A percentile compares a stretch with the other conserved stretches of the same genome.
phyloP scores from a whole-genome alignment of 1,140 invertebrate species.

The Drosophila arawakana region DNA sequence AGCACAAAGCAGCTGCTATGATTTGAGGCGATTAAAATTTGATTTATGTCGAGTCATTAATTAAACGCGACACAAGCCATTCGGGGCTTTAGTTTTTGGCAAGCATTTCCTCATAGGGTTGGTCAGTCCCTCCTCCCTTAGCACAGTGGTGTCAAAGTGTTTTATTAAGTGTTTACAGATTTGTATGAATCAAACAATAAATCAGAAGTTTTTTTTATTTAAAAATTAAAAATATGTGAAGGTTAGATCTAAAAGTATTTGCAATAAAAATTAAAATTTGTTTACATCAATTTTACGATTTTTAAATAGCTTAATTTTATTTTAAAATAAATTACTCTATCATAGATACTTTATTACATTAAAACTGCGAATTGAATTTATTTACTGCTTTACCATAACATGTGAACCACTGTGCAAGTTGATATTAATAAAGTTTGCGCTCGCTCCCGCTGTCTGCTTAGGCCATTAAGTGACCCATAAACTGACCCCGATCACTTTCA shows the following conservation, averaged over 20 bases:
- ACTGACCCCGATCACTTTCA: constrained; percentile 26
- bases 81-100: constrained; percentile 40
- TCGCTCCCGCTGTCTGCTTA: constrained; percentile 28
- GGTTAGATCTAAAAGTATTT: too few species aligned
- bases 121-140: background rate
- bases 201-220: background rate
- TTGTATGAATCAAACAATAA: background rate
- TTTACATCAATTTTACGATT: too few species aligned
- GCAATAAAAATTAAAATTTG: too few species aligned
- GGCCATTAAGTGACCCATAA: constrained; percentile 63
- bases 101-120: constrained; percentile 19
- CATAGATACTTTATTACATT: too few species aligned
- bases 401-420: constrained; percentile 31
- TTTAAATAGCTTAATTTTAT: too few species aligned
- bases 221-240: too few species aligned
- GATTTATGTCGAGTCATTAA: constrained; percentile 72
- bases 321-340: background rate
- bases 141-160: background rate
- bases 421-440: constrained; percentile 65
- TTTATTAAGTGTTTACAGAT: background rate
- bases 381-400: background rate
- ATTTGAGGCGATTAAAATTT: constrained; percentile 73
- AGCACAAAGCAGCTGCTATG: constrained; percentile 44
- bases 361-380: too few species aligned
- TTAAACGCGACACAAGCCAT: constrained; percentile 42